These are phyloP conservation scores for Spilogale gracilis DNA, from an alignment of 2,113 vertebrate species.

Conservation along the genomic window DNA sequence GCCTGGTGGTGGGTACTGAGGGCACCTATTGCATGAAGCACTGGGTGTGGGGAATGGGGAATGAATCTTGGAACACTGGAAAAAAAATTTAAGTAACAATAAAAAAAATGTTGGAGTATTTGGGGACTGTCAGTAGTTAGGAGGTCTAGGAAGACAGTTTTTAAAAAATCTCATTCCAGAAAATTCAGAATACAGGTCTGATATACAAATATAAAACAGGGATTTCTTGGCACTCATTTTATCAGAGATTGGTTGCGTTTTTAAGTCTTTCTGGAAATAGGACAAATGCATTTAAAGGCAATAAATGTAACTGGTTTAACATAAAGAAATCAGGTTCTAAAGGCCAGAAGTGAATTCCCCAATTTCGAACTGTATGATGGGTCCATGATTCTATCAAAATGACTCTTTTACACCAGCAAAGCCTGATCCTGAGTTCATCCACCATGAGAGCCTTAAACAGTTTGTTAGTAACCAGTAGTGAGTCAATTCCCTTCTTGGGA, in stretches of 20 bases:
- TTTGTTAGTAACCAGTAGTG: constrained; percentile 1
- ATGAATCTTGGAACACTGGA: no score
- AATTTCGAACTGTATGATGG: constrained; percentile 7
- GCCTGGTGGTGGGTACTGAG: no score
- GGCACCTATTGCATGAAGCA: no score
- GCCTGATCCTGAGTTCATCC: background rate
- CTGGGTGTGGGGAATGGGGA: no score
- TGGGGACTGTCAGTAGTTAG: constrained; percentile 21
- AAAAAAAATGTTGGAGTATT: constrained; percentile 28
- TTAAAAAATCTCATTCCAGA: constrained; percentile 26
- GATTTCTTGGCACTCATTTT: constrained; percentile 1
- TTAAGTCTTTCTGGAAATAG: constrained; percentile 28
- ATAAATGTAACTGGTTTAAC: background rate
- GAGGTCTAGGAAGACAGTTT: background rate
- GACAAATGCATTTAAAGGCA: background rate
- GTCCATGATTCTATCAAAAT: background rate
- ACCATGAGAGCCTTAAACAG: background rate
- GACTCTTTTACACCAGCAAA: background rate
- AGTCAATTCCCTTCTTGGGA: background rate
- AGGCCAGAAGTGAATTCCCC: constrained; percentile 26
- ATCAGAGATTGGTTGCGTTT: constrained; percentile 12
- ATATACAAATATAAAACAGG: background rate
- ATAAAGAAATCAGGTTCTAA: background rate
- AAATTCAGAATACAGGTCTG: constrained; percentile 22
- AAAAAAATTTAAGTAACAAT: no score